Evolutionary conservation across 2,113 vertebrate genomes (phyloP).

Genomic region (Cyanoramphus novaezelandiae): DNA sequence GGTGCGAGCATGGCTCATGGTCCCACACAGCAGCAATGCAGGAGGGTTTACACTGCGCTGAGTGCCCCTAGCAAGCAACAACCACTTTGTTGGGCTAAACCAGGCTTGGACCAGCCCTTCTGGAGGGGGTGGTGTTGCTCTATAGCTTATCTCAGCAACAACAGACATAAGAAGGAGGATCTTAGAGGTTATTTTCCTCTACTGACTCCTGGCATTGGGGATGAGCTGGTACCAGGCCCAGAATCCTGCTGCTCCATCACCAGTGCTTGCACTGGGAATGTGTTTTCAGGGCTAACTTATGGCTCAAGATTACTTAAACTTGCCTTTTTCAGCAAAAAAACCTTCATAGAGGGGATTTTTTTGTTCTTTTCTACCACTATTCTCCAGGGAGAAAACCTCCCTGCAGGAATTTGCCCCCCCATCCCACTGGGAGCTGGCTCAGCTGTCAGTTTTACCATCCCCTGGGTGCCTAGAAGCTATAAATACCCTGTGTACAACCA

Average conservation of each 20-base stretch:
- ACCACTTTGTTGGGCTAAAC: not conserved
- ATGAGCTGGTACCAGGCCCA: not conserved
- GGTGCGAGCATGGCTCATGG: not conserved
- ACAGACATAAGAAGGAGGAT: not conserved
- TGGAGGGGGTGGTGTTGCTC: not conserved
- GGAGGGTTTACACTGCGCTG: not conserved
- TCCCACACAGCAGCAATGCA: rapidly evolving
- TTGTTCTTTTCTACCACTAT: not conserved
- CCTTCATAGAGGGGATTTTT: not conserved
- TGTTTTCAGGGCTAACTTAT: not conserved
- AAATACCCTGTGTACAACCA: not conserved
- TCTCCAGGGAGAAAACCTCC: not conserved
- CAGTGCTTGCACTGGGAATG: not conserved
- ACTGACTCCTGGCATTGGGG: not conserved
- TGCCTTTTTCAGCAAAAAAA: not conserved
- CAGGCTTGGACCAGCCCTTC: not conserved
- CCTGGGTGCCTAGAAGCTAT: not conserved
- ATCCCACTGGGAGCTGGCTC: not conserved
- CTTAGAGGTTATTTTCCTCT: not conserved
- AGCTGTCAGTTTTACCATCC: not conserved
- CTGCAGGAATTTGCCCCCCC: not conserved
- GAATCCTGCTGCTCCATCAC: not conserved
- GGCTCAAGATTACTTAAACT: not conserved
- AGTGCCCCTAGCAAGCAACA: not conserved
- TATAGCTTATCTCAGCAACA: not conserved